Percentiles rank a stretch among this genome's conserved stretches.
These are phyloP conservation scores for Selenia dentaria DNA, from an alignment of 2,888 invertebrate species.

Conservation along the genomic window DNA sequence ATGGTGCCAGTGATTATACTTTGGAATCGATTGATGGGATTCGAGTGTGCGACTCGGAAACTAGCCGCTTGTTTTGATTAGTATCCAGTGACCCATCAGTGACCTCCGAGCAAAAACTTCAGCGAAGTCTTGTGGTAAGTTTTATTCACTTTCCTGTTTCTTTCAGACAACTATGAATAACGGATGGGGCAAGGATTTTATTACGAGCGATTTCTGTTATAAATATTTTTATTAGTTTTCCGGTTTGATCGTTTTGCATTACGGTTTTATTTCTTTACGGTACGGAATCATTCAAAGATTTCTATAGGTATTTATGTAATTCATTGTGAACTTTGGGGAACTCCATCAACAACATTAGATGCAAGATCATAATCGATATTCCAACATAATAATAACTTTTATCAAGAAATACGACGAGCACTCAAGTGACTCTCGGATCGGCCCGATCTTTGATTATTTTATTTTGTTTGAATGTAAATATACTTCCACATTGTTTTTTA, in stretches of 20 bases:
- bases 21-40: constrained; percentile 31
- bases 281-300: constrained; percentile 13
- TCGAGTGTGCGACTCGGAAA: constrained; percentile 44
- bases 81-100: constrained; percentile 38
- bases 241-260: constrained; percentile 5
- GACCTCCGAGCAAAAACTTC: constrained; percentile 45
- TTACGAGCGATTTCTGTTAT: constrained; percentile 6
- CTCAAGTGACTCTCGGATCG: no score
- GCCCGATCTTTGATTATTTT: no score
- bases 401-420: no score
- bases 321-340: no score
- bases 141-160: constrained; percentile 16
- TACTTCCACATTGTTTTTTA: no score
- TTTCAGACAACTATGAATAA: background rate
- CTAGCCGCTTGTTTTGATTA: constrained; percentile 40
- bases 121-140: constrained; percentile 49
- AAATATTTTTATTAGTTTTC: constrained; percentile 19
- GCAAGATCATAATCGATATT: no score
- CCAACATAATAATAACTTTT: no score
- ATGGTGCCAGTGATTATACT: constrained; percentile 36
- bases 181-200: constrained; percentile 4
- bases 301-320: no score
- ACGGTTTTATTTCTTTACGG: constrained; percentile 11
- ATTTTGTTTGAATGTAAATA: no score
- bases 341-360: no score